Conservation (phyloP, 2,888 invertebrate species). For the Sylvicola cinctus region DNA sequence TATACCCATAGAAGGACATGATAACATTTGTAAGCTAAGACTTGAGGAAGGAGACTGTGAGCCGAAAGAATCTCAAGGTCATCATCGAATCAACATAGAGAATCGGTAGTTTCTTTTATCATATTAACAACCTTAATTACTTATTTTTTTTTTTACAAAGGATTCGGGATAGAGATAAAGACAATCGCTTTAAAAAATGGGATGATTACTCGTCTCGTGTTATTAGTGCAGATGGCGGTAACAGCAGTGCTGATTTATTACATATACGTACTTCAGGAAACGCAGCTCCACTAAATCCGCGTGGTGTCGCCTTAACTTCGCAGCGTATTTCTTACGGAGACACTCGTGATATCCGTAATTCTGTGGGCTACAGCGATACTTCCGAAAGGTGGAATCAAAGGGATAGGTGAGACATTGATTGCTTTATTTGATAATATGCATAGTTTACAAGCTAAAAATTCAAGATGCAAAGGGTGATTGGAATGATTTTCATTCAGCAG, state of each 20-base stretch:
- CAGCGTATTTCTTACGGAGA: constrained; percentile 5
- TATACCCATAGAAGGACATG: too few species aligned
- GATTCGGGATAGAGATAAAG: constrained; percentile 16
- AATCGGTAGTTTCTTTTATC: constrained; percentile 21
- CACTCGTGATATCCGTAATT: constrained; percentile 7
- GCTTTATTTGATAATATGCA: too few species aligned
- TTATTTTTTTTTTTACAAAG: constrained; percentile 9
- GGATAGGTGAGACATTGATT: constrained; percentile 17
- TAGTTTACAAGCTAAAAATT: too few species aligned
- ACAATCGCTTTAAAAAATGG: constrained; percentile 22
- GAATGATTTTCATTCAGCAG: too few species aligned
- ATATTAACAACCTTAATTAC: constrained; percentile 4
- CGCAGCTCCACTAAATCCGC: constrained; percentile 16
- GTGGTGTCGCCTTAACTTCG: constrained; percentile 13
- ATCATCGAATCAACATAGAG: constrained; percentile 20
- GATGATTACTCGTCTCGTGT: constrained; percentile 18
- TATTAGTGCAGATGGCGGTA: too few species aligned
- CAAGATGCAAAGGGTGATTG: too few species aligned
- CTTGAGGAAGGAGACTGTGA: constrained; percentile 35
- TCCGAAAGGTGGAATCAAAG: constrained; percentile 19
- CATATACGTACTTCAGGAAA: constrained; percentile 23
- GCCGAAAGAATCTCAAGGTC: constrained; percentile 27
- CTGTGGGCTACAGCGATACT: constrained; percentile 9
- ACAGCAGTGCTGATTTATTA: too few species aligned
- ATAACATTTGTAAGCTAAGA: constrained; percentile 24